These are phyloP conservation scores for Drosophila melanosoma DNA, from an alignment of 2,888 invertebrate species.

Conservation along the genomic window DNA sequence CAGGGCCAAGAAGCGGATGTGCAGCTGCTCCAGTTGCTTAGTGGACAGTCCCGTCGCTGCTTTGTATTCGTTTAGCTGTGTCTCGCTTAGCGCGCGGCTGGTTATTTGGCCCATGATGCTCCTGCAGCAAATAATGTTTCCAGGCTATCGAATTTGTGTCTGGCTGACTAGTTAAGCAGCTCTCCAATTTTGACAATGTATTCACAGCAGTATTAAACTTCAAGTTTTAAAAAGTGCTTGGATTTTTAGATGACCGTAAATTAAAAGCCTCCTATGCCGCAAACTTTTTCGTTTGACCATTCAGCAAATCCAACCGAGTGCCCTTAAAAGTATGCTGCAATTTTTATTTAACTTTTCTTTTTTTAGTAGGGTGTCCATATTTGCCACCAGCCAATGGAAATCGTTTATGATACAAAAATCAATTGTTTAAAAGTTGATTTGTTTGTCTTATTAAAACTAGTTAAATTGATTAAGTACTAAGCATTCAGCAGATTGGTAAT, in stretches of 20 bases:
- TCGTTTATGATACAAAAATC: background rate
- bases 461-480: background rate
- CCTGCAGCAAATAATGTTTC: background rate
- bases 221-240: background rate
- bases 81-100: slow-evolving; percentile 38
- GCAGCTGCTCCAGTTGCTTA: slow-evolving; percentile 33
- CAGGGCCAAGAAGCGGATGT: slow-evolving; percentile 37
- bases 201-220: slow-evolving; percentile 1
- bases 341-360: background rate
- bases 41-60: slow-evolving; percentile 30
- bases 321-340: background rate
- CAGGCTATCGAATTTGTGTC: background rate
- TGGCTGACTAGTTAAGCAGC: background rate
- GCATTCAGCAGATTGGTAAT: background rate
- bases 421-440: background rate
- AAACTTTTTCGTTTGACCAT: background rate
- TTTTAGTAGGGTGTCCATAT: background rate
- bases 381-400: background rate
- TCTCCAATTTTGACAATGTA: slow-evolving; percentile 21
- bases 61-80: slow-evolving; percentile 24
- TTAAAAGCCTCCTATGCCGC: background rate
- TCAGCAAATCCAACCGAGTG: too few relatives aligned
- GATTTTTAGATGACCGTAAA: background rate
- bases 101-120: slow-evolving; percentile 33
- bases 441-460: background rate